A percentile compares a stretch with the other conserved stretches of the same genome.
phyloP scores from a whole-genome alignment of 2,888 invertebrate species.

The Morinoia aosen region DNA sequence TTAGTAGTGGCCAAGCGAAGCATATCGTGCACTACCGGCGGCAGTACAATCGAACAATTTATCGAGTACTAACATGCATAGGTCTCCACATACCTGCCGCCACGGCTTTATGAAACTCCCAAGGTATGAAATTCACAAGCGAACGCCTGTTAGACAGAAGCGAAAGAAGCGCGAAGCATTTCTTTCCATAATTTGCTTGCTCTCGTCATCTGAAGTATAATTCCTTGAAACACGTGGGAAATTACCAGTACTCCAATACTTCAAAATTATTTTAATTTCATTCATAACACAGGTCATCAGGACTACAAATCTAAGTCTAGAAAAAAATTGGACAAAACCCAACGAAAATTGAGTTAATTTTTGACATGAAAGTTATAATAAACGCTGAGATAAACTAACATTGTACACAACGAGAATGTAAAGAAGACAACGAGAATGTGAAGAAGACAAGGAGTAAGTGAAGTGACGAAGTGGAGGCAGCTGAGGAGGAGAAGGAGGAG shows the following conservation, averaged over 20 bases:
- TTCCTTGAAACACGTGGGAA: no score
- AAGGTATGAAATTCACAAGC: neutral
- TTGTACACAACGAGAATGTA: neutral
- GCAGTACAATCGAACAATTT: neutral
- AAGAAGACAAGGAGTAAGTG: neutral
- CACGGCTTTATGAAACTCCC: neutral
- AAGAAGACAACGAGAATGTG: neutral
- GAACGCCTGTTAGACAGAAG: neutral
- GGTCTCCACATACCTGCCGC: neutral
- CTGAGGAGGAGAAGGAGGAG: neutral
- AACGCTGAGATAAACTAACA: neutral
- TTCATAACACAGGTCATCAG: no score
- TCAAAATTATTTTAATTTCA: no score
- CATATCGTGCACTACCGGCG: neutral
- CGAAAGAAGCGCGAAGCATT: neutral
- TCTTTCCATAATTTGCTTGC: no score
- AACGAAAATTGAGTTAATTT: neutral
- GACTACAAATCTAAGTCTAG: no score
- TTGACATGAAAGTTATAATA: neutral
- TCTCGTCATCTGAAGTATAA: no score
- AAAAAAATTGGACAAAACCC: neutral
- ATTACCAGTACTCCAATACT: no score
- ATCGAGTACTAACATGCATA: neutral
- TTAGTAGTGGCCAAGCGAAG: neutral
- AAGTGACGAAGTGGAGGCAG: neutral